A percentile compares a stretch with the other conserved stretches of the same genome.
phyloP scores from a whole-genome alignment of 2,797 vertebrate species.

The Oreochromis grahami region DNA sequence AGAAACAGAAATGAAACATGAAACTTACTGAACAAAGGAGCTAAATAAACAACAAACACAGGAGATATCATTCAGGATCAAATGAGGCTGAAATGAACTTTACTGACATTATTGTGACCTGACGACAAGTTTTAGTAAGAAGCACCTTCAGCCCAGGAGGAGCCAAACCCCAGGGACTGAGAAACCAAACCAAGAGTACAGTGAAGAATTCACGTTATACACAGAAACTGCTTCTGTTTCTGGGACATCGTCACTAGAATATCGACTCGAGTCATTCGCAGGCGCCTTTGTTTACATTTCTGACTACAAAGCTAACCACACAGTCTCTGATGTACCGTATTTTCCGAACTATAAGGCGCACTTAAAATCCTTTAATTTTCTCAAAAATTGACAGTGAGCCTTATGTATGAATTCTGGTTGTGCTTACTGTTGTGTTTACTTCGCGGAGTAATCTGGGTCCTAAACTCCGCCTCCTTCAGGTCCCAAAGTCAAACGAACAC shows the following conservation, averaged over 20 bases:
- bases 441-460: neutral
- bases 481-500: too few relatives aligned
- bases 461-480: too few relatives aligned
- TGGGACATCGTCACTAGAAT: neutral
- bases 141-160: neutral
- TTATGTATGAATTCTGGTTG: neutral
- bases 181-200: neutral
- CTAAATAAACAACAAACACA: neutral
- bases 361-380: neutral
- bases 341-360: neutral
- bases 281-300: neutral
- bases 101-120: neutral
- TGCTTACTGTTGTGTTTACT: neutral
- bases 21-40: neutral
- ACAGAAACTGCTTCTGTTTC: neutral
- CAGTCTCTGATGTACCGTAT: neutral
- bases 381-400: neutral
- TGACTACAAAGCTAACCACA: neutral
- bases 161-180: neutral
- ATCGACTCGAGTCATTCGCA: neutral
- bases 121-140: neutral
- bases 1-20: neutral
- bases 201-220: neutral
- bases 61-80: neutral
- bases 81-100: neutral